phyloP scores from a whole-genome alignment of 2,113 vertebrate species.

The Cottus gobio region DNA sequence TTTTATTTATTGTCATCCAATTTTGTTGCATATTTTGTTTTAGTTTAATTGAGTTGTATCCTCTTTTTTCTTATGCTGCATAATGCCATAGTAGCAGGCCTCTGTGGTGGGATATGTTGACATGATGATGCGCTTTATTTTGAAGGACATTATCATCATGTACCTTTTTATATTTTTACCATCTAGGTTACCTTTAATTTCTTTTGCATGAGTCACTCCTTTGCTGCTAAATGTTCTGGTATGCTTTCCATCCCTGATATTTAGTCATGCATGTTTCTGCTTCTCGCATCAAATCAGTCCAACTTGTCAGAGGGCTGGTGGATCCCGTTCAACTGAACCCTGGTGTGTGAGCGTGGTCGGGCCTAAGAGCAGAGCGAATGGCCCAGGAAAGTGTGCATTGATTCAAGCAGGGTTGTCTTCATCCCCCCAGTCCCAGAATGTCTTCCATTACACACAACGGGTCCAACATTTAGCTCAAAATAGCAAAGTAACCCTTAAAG shows the following conservation, averaged over 20 bases:
- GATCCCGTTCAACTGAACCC: conserved; percentile 22
- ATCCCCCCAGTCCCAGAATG: conserved; percentile 20
- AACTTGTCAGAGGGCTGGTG: conserved; percentile 12
- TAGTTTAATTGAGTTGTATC: too few relatives aligned
- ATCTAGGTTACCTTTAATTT: too few relatives aligned
- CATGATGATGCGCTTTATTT: too few relatives aligned
- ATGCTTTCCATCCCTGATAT: conserved; percentile 5
- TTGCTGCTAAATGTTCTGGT: neutral
- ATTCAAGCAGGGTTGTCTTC: conserved; percentile 21
- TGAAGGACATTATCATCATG: neutral
- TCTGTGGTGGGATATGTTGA: too few relatives aligned
- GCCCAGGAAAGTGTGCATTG: conserved; percentile 58
- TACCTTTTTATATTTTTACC: too few relatives aligned
- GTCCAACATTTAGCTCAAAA: conserved; percentile 22
- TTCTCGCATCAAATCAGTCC: conserved; percentile 25
- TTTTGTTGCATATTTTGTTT: neutral
- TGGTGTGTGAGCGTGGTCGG: conserved; percentile 30
- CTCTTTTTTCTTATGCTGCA: neutral
- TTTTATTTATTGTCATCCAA: neutral
- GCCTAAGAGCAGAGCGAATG: neutral
- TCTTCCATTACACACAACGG: conserved; percentile 3
- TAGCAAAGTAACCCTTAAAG: conserved; percentile 11
- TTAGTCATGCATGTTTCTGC: conserved; percentile 34
- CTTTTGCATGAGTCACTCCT: neutral
- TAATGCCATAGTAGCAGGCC: too few relatives aligned